Percentiles rank a stretch among this genome's conserved stretches.
Evolutionary conservation across 2,888 invertebrate species (phyloP).

Genomic region (Chalcosyrphus nemorum): DNA sequence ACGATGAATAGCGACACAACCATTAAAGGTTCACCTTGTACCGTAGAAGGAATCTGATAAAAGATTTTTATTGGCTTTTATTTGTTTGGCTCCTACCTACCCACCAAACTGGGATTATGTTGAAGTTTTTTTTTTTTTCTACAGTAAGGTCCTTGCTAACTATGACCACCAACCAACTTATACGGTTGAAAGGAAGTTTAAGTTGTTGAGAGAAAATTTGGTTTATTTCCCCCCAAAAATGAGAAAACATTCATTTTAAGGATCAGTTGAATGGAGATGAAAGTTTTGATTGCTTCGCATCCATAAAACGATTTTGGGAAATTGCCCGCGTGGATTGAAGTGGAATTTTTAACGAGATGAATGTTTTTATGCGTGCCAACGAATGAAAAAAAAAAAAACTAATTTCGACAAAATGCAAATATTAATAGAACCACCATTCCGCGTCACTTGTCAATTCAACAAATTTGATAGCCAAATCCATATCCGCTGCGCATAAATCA

Average conservation of each 20-base stretch:
- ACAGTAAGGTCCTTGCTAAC: background rate
- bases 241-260: slow-evolving; percentile 25
- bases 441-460: background rate
- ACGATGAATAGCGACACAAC: slow-evolving; percentile 40
- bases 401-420: background rate
- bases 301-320: slow-evolving; percentile 46
- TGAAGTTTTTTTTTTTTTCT: background rate
- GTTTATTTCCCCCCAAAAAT: slow-evolving; percentile 36
- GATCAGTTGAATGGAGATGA: slow-evolving; percentile 39
- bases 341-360: background rate
- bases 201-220: slow-evolving; percentile 35
- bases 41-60: slow-evolving; percentile 52
- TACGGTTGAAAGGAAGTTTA: background rate
- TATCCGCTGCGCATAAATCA: background rate
- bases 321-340: slow-evolving; percentile 1
- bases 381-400: background rate
- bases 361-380: background rate
- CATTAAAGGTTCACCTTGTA: slow-evolving; percentile 47
- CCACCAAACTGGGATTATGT: slow-evolving; percentile 4
- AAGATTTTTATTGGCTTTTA: slow-evolving; percentile 59
- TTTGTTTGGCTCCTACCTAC: background rate
- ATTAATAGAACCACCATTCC: background rate
- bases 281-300: slow-evolving; percentile 61
- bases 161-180: background rate
- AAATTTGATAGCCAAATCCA: background rate